These are phyloP conservation scores for Autographa gamma DNA, from an alignment of 2,888 invertebrate species.

Conservation along the genomic window DNA sequence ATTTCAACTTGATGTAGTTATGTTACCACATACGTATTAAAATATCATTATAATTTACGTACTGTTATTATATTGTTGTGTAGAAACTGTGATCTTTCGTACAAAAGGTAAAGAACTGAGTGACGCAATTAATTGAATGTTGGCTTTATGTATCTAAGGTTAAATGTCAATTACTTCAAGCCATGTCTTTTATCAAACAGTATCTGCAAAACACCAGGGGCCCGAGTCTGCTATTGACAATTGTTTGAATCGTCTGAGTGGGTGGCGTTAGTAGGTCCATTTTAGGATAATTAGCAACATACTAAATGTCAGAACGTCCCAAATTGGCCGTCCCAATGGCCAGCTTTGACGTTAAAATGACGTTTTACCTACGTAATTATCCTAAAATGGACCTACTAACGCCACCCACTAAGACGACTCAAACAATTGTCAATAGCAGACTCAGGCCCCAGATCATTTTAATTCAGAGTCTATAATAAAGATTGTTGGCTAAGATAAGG, in stretches of 20 bases:
- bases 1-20: background rate
- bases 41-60: background rate
- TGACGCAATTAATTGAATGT: conserved; percentile 1
- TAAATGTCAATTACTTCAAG: conserved; percentile 45
- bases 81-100: conserved; percentile 4
- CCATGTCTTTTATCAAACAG: background rate
- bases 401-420: no score
- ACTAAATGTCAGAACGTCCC: no score
- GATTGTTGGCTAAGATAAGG: background rate
- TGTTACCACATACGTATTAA: background rate
- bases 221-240: no score
- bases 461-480: background rate
- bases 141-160: conserved; percentile 14
- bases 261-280: no score
- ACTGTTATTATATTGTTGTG: background rate
- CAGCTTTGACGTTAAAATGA: no score
- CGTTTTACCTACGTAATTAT: no score
- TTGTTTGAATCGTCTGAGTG: no score
- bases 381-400: no score
- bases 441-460: no score
- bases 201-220: background rate
- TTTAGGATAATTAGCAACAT: no score
- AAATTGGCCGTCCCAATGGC: no score
- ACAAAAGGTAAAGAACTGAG: background rate
- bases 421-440: no score